Percentiles rank a stretch among this genome's conserved stretches.
Evolutionary conservation across 1,140 invertebrate genomes (phyloP).

Genomic region (Lasaia peninsularis): DNA sequence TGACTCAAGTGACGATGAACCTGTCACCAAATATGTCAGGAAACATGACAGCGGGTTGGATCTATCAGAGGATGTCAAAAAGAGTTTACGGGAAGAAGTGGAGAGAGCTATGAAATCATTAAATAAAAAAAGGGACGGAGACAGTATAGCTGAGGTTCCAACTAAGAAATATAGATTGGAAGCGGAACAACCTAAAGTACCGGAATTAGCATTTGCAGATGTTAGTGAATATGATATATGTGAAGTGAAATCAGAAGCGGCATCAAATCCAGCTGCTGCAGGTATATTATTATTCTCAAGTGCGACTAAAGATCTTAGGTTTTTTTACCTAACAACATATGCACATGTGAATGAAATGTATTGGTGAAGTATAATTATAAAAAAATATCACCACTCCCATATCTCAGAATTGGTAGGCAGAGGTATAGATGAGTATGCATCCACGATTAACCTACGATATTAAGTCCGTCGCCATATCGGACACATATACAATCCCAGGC

Average conservation of each 20-base stretch:
- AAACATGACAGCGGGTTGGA: slow-evolving; percentile 47
- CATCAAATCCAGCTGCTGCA: not conserved
- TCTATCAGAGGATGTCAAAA: slow-evolving; percentile 51
- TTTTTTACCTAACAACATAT: too few relatives aligned
- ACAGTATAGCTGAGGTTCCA: not conserved
- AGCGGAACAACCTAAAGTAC: slow-evolving; percentile 13
- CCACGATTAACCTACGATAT: too few relatives aligned
- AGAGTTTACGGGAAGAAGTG: slow-evolving; percentile 46
- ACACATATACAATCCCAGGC: too few relatives aligned
- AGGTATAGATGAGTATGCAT: too few relatives aligned
- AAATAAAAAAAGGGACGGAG: slow-evolving; percentile 22
- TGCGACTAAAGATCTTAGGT: too few relatives aligned
- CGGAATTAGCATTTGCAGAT: slow-evolving; percentile 52
- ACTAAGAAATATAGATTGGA: slow-evolving; percentile 4
- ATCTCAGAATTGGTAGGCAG: too few relatives aligned
- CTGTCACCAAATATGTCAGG: slow-evolving; percentile 58
- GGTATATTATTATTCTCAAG: too few relatives aligned
- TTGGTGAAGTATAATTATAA: too few relatives aligned
- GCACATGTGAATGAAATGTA: too few relatives aligned
- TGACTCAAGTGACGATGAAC: slow-evolving; percentile 53
- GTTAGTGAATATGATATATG: slow-evolving; percentile 35
- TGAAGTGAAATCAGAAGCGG: slow-evolving; percentile 28
- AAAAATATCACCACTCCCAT: too few relatives aligned
- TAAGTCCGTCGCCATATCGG: too few relatives aligned
- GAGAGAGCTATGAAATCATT: slow-evolving; percentile 33